Evolutionary conservation across 2,888 invertebrate species (phyloP).

Genomic region (Chrysotoxum bicinctum): DNA sequence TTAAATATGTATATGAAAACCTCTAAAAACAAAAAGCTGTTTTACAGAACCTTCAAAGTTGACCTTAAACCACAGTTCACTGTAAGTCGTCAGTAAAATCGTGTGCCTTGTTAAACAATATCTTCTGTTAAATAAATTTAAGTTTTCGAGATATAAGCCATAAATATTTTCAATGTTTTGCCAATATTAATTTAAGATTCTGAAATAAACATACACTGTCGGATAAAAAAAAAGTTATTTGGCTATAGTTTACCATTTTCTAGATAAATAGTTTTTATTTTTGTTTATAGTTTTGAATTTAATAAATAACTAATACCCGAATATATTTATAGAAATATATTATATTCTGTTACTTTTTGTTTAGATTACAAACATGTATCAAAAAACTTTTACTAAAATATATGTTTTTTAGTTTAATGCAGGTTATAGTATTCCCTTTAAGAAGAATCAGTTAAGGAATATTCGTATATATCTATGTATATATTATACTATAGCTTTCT

Average conservation of each 20-base stretch:
- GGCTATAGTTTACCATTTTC: not conserved
- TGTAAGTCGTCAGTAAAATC: too few relatives aligned
- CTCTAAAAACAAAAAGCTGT: too few relatives aligned
- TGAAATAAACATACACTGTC: not conserved
- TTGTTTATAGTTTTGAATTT: not conserved
- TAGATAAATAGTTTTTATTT: not conserved
- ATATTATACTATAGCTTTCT: conserved; percentile 59
- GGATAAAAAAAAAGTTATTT: not conserved
- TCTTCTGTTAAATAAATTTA: too few relatives aligned
- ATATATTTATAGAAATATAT: conserved; percentile 9
- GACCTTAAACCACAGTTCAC: too few relatives aligned
- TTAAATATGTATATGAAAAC: too few relatives aligned
- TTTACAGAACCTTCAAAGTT: too few relatives aligned
- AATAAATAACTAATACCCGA: not conserved
- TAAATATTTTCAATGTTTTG: not conserved
- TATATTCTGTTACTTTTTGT: conserved; percentile 26
- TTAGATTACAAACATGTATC: conserved; percentile 36
- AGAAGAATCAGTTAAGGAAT: conserved; percentile 36
- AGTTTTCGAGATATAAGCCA: too few relatives aligned
- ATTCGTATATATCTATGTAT: conserved; percentile 3
- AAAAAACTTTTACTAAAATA: conserved; percentile 37
- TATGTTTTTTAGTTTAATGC: conserved; percentile 18
- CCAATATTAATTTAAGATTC: not conserved
- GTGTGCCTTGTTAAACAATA: too few relatives aligned
- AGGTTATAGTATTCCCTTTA: conserved; percentile 38